Base-by-base conservation (phyloP, 2,113 vertebrate genomes). In the Chlorocebus sabaeus region DNA sequence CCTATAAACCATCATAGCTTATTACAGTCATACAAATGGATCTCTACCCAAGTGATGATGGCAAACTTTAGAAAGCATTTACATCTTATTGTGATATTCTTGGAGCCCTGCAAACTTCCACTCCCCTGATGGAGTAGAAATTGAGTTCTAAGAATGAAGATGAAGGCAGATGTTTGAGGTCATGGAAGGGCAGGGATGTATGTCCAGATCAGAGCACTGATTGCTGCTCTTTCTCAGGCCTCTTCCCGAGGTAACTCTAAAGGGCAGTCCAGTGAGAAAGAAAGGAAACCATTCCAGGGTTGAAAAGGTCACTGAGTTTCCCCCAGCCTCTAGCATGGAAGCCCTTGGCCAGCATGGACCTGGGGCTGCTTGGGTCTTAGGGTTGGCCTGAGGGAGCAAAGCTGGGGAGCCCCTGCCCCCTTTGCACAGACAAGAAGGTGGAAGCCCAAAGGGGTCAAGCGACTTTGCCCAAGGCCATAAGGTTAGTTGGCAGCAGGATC, bases 301-400 rank as follows among this genome's bases (percentile, higher is more conserved):
- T 61, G 61, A 72, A 78, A n/a, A 89, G 40, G 12, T 83, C 30
- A 1, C 17, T 11, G n/a, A 81, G n/a, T 52, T 30, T 75, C 40
- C 59, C 45, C 25, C 13, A 72, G n/a, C 7, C 6, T n/a, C 13
- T n/a, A n/a, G 0, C 0, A 5, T 55, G 35, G 43, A 13, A 48
- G 30, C 22, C 45, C 50, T 18, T 11, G 35, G 45, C 57, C 52
- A 43, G 38, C 3, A 14, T 18, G n/a, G n/a, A 12, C 23, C 17
- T 48, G 75, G 68, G 50, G 38, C 16, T 43, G 43, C 61, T 92
- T 30, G 17, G 48, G 35, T 23, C 48, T 90, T 55, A 32, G 40
- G 23, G 5, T 50, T 94, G 57, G 45, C 45, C 27, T 30, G 61
- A 43, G 67, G 48, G 22, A 70, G 76, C 20, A 89, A 52, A 86